phyloP scores from a whole-genome alignment of 2,797 vertebrate species.

The Tenualosa ilisha region DNA sequence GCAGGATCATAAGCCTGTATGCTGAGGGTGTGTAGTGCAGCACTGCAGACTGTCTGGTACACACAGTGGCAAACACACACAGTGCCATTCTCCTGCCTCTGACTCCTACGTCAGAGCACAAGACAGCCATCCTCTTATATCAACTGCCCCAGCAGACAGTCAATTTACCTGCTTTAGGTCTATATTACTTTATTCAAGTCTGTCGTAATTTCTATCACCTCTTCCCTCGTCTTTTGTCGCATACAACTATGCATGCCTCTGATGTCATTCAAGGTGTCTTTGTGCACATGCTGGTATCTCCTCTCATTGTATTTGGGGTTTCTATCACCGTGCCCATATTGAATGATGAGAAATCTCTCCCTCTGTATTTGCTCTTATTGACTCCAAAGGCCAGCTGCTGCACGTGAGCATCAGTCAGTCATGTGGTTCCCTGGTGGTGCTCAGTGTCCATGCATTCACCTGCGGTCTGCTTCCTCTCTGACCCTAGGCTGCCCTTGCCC shows the following conservation, averaged over 20 bases:
- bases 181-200: neutral
- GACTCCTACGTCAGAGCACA: neutral
- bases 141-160: neutral
- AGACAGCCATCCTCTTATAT: neutral
- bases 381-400: neutral
- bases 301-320: too few relatives aligned
- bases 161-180: neutral
- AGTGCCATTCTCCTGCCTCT: neutral
- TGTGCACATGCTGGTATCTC: too few relatives aligned
- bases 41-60: neutral
- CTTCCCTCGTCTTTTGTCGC: neutral
- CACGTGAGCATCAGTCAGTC: neutral
- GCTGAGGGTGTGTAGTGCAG: neutral
- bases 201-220: neutral
- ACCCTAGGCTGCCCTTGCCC: conserved; percentile 83
- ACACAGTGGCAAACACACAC: neutral
- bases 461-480: conserved; percentile 80
- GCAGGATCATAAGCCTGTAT: neutral
- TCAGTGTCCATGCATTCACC: conserved; percentile 73
- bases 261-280: neutral
- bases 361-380: too few relatives aligned
- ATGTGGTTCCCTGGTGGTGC: neutral
- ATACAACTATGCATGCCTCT: neutral
- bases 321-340: too few relatives aligned
- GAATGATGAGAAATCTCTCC: too few relatives aligned